These are phyloP conservation scores for Caenorhabditis wallacei DNA, from an alignment of 2,888 invertebrate species.

Conservation along the genomic window DNA sequence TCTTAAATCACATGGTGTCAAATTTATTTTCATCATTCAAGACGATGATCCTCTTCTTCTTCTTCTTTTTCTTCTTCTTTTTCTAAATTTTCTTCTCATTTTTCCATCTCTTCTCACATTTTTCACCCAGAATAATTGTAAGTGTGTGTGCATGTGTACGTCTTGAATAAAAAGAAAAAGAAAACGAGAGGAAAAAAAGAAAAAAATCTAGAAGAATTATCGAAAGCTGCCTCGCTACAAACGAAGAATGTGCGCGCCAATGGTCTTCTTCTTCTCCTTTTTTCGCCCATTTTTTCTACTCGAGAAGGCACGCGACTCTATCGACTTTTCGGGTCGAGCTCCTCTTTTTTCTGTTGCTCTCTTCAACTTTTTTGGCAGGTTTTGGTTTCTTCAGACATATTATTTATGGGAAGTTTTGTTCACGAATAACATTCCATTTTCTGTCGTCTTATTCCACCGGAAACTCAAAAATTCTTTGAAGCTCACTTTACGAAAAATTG, in stretches of 20 bases:
- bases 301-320: slow-evolving; percentile 54
- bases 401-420: slow-evolving; percentile 22
- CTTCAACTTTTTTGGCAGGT: slow-evolving; percentile 31
- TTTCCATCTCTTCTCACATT: slow-evolving; percentile 16
- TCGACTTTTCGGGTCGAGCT: slow-evolving; percentile 40
- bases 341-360: slow-evolving; percentile 5
- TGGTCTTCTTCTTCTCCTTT: slow-evolving; percentile 33
- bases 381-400: slow-evolving; percentile 16
- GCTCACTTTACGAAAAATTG: not conserved
- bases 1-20: slow-evolving; percentile 22
- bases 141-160: slow-evolving; percentile 20
- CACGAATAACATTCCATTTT: slow-evolving; percentile 10
- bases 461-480: not conserved
- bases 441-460: slow-evolving; percentile 5
- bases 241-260: slow-evolving; percentile 39
- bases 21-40: slow-evolving; percentile 32
- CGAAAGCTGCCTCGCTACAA: slow-evolving; percentile 36
- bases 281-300: slow-evolving; percentile 20
- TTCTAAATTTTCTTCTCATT: slow-evolving; percentile 12
- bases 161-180: slow-evolving; percentile 19
- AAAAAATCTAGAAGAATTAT: slow-evolving; percentile 58
- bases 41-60: slow-evolving; percentile 31
- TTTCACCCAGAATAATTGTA: slow-evolving; percentile 42
- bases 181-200: slow-evolving; percentile 14
- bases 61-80: not conserved